Conservation (phyloP, 2,113 vertebrate genomes). For the Mellivora capensis region DNA sequence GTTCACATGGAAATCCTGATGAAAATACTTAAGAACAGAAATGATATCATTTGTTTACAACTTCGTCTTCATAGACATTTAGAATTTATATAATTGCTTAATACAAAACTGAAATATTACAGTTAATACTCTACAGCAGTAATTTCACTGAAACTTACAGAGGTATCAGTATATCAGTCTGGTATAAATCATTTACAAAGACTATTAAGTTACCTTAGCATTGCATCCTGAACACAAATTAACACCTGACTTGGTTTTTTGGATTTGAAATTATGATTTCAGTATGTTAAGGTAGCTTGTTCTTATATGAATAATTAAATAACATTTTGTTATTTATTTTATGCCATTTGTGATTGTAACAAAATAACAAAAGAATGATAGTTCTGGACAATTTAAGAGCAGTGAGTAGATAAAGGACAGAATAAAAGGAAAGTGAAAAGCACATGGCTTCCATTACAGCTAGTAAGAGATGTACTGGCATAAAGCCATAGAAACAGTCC, state of each 20-base stretch:
- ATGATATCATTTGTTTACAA: background rate
- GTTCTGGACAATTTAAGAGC: background rate
- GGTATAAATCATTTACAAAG: background rate
- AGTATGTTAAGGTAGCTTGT: background rate
- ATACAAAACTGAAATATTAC: slow-evolving; percentile 12
- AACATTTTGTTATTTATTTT: background rate
- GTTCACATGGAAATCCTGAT: background rate
- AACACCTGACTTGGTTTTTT: background rate
- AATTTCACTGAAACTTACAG: background rate
- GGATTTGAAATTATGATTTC: background rate
- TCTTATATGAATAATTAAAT: background rate
- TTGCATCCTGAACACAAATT: background rate
- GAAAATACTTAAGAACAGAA: slow-evolving; percentile 18
- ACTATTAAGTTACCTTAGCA: background rate
- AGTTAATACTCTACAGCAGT: background rate
- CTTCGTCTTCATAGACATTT: slow-evolving; percentile 7
- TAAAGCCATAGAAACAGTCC: background rate
- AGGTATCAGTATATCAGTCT: background rate
- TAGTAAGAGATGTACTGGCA: background rate
- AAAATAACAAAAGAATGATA: background rate
- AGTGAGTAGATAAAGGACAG: background rate
- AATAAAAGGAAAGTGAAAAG: background rate
- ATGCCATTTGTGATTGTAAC: background rate
- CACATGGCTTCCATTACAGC: background rate
- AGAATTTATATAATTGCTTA: background rate